phyloP scores from a whole-genome alignment of 2,113 vertebrate species.

The Gopherus evgoodei region DNA sequence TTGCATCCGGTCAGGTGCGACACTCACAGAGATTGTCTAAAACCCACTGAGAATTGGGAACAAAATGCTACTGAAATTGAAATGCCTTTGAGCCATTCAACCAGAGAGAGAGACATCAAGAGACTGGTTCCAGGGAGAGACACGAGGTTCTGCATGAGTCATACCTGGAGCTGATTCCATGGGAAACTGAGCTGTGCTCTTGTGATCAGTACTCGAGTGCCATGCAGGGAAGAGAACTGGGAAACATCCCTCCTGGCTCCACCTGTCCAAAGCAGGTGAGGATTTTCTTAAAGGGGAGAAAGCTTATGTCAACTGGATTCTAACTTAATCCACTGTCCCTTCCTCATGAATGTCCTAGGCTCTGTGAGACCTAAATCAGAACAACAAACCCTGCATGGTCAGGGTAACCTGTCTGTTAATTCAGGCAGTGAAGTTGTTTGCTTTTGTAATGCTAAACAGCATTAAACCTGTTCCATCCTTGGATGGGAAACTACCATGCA shows the following conservation, averaged over 20 bases:
- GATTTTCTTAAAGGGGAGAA: background rate
- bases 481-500: background rate
- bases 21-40: background rate
- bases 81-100: background rate
- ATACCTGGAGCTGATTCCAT: fast-evolving
- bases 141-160: fast-evolving
- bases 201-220: background rate
- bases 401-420: fast-evolving
- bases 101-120: background rate
- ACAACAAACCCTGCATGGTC: fast-evolving
- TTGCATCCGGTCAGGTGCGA: background rate
- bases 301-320: background rate
- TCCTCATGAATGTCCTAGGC: background rate
- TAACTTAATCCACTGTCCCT: background rate
- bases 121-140: background rate
- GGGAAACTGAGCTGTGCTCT: fast-evolving
- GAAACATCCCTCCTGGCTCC: fast-evolving
- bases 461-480: background rate
- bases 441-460: background rate
- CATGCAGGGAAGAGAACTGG: fast-evolving
- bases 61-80: background rate
- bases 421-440: background rate
- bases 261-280: background rate
- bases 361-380: background rate
- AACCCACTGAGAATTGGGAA: background rate